phyloP scores from a whole-genome alignment of 2,797 vertebrate genomes.

The Hyperoplus lanceolatus region DNA sequence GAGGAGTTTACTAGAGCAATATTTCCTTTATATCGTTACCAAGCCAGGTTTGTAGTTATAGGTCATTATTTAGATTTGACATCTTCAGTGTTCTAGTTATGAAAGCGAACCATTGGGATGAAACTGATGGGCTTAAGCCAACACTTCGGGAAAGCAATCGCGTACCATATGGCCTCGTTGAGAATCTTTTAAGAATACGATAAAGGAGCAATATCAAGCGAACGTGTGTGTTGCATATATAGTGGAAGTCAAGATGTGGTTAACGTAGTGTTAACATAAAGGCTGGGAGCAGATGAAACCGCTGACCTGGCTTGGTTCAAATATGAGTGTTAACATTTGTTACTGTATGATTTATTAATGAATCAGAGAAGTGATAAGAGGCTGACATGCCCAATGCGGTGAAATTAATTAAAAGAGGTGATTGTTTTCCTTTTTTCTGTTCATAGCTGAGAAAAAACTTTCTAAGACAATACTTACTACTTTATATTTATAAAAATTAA shows the following conservation, averaged over 20 bases:
- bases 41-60: no score
- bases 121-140: no score
- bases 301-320: neutral
- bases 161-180: neutral
- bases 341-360: neutral
- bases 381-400: no score
- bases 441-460: no score
- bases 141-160: no score
- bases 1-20: slow-evolving; percentile 8
- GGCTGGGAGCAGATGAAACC: neutral
- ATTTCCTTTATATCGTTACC: neutral
- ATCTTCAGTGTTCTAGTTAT: no score
- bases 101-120: no score
- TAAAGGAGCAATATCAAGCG: neutral
- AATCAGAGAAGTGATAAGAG: neutral
- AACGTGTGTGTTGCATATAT: neutral
- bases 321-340: neutral
- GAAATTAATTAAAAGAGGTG: no score
- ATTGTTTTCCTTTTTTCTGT: no score
- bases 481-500: no score
- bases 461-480: no score
- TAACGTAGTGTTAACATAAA: neutral
- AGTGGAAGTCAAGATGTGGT: neutral
- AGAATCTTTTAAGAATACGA: neutral
- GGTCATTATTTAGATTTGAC: no score